Base-by-base conservation (phyloP, 2,113 vertebrate genomes). In the Takifugu flavidus region DNA sequence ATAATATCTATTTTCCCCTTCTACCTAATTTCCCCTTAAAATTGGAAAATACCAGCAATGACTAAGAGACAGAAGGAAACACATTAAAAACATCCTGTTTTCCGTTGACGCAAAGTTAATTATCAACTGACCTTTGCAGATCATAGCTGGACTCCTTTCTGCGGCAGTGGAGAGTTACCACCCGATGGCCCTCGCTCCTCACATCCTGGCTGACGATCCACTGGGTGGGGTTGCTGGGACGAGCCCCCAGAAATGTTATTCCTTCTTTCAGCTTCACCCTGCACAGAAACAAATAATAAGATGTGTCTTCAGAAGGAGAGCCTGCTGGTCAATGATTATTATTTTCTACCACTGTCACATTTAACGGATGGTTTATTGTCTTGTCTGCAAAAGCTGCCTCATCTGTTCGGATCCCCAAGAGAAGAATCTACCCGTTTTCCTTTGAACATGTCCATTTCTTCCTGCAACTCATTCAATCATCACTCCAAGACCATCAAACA, bases 191-290 rank as follows among this genome's bases (percentile, higher is more conserved):
- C 0, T 90, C 71, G 0, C 83, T 83, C 75, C 93, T 92, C 59
- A 79, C 26, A 0, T 91, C 93, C 78, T 94, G 91, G 55, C 86
- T 91, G 28, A 98, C 86, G 27, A 96, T 94, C 96, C 96, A 98
- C 43, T 90, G 20, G 25, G 89, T 78, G 0, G 96, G 94, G 85
- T 91, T 95, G 89, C 92, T 95, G 87, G 93, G 91, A 62, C 94
- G 86, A 0, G 95, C 91, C 0, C 92, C 90, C 1, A 93, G 66
- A 50, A 98, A 84, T 0, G 81, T 92, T 84, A 98, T 87, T 0
- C 95, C 95, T 66, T 92, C 94, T 88, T 94, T 93, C 86, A 96
- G 92, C 86, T 96, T 96, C 5, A 94, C 95, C 89, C 96, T 98
- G 81, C 7, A 2, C 70, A 85, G 8, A 72, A 5, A 57, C 44